phyloP scores from a whole-genome alignment of 1,140 invertebrate genomes.

The Phymorhynchus buccinoides region DNA sequence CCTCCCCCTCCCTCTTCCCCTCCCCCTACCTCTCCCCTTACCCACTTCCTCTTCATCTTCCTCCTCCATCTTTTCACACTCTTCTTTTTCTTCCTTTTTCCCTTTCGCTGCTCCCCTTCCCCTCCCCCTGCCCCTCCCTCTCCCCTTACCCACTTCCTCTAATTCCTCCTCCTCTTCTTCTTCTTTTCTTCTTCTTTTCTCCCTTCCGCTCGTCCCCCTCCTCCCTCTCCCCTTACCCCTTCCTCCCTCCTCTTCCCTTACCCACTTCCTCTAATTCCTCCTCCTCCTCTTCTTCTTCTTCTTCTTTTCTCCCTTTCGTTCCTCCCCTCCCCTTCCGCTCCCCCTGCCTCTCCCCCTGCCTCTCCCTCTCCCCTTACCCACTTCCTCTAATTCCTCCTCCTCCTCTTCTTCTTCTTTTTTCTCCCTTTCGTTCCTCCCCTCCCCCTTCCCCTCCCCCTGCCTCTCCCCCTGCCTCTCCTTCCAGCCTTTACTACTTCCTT shows the following conservation, averaged over 20 bases:
- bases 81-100: conserved; percentile 22
- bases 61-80: no score
- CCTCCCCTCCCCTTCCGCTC: conserved; percentile 33
- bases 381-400: conserved; percentile 34
- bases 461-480: no score
- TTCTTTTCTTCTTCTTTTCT: no score
- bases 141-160: conserved; percentile 31
- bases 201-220: no score
- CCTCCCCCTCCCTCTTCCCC: conserved; percentile 6
- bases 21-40: neutral
- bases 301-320: conserved; percentile 24
- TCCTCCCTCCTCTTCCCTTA: neutral
- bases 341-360: conserved; percentile 32
- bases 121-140: conserved; percentile 39
- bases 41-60: no score
- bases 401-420: no score
- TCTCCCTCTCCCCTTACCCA: conserved; percentile 37
- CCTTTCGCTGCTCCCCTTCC: conserved; percentile 35
- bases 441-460: no score
- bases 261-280: conserved; percentile 21
- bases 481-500: no score
- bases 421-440: no score
- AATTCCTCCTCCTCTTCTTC: conserved; percentile 34
- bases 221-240: conserved; percentile 7
- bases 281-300: neutral